A percentile compares a stretch with the other conserved stretches of the same genome.
Evolutionary conservation across 2,888 invertebrate genomes (phyloP).

Genomic region (Dascillus cervinus): DNA sequence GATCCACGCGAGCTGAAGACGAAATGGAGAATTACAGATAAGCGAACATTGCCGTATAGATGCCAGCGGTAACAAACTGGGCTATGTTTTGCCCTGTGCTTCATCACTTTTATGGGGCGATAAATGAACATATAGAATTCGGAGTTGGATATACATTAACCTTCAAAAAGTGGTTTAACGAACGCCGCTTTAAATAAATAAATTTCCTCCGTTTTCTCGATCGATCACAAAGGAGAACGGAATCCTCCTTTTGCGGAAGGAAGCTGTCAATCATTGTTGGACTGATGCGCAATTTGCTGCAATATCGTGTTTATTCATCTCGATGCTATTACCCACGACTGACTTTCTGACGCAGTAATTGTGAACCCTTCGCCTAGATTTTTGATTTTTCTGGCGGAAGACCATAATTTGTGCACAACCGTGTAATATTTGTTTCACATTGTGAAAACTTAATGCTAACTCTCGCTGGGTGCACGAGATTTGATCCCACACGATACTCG

Average conservation of each 20-base stretch:
- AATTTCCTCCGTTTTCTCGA: too few relatives aligned
- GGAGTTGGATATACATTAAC: too few relatives aligned
- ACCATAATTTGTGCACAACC: slow-evolving; percentile 39
- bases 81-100: slow-evolving; percentile 38
- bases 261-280: slow-evolving; percentile 34
- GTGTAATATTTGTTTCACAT: slow-evolving; percentile 37
- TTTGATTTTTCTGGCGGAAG: slow-evolving; percentile 37
- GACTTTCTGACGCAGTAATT: slow-evolving; percentile 35
- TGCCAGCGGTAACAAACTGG: slow-evolving; percentile 33
- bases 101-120: slow-evolving; percentile 39
- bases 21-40: slow-evolving; percentile 42
- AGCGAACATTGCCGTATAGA: slow-evolving; percentile 27
- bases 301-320: slow-evolving; percentile 27
- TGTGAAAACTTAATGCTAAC: slow-evolving; percentile 31
- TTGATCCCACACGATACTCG: not conserved
- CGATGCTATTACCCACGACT: slow-evolving; percentile 28
- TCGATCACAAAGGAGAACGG: too few relatives aligned
- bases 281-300: slow-evolving; percentile 35
- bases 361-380: slow-evolving; percentile 30
- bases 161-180: too few relatives aligned
- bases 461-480: slow-evolving; percentile 16
- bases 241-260: slow-evolving; percentile 37
- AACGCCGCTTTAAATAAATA: too few relatives aligned
- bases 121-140: slow-evolving; percentile 18
- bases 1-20: slow-evolving; percentile 27